phyloP scores from a whole-genome alignment of 2,888 invertebrate species.

The Athripsodes cinereus region DNA sequence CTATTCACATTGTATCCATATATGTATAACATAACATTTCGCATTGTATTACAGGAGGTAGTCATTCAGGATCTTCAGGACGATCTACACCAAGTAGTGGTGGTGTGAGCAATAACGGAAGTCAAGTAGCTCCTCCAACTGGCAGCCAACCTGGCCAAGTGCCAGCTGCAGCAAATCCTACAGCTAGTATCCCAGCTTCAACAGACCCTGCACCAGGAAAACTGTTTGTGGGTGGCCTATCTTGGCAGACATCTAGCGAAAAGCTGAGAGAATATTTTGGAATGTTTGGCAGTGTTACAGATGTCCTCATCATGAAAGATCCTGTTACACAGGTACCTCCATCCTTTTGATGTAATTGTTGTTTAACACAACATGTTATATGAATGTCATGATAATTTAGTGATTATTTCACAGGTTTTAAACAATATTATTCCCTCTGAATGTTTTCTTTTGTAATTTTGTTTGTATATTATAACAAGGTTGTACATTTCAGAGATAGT shows the following conservation, averaged over 20 bases:
- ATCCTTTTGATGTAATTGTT: not conserved
- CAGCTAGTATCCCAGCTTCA: slow-evolving; percentile 38
- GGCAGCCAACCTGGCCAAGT: slow-evolving; percentile 44
- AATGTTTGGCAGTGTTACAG: slow-evolving; percentile 86
- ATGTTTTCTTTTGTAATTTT: too few species aligned
- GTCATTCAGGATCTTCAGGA: slow-evolving; percentile 62
- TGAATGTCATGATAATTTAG: too few species aligned
- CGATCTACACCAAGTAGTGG: slow-evolving; percentile 60
- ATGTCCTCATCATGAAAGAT: slow-evolving; percentile 92
- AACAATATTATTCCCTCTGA: too few species aligned
- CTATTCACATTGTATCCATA: too few species aligned
- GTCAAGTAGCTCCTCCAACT: slow-evolving; percentile 30
- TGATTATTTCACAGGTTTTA: too few species aligned
- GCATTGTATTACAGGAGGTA: slow-evolving; percentile 35
- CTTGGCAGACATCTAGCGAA: slow-evolving; percentile 90
- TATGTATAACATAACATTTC: too few species aligned
- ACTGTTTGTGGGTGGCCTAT: slow-evolving; percentile 85
- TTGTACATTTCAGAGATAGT: too few species aligned
- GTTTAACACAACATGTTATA: too few species aligned
- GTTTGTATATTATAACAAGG: too few species aligned
- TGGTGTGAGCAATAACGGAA: slow-evolving; percentile 37
- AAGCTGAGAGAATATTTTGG: slow-evolving; percentile 89
- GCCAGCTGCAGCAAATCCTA: slow-evolving; percentile 37
- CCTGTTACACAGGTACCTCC: slow-evolving; percentile 82
- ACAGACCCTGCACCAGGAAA: slow-evolving; percentile 75